Conservation (phyloP, 2,888 invertebrate genomes). For the Heterodera filipjevi region DNA sequence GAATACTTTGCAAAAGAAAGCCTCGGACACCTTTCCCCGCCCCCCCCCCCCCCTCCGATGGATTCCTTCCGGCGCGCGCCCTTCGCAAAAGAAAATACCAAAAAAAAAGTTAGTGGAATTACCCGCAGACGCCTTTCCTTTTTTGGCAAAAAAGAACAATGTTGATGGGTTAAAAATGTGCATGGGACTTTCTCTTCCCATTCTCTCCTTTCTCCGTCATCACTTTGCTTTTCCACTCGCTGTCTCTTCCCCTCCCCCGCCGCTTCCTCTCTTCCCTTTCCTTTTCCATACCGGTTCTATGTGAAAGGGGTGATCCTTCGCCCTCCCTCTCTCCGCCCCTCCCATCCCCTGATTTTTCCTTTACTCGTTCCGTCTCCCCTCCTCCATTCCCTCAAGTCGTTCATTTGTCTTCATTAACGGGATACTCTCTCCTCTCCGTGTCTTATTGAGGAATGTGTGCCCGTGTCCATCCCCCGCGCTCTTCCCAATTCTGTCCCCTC, state of each 20-base stretch:
- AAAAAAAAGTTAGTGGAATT: neutral
- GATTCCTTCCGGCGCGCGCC: neutral
- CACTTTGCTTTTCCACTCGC: no score
- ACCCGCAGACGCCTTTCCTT: neutral
- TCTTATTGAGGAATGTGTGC: neutral
- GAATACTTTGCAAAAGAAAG: neutral
- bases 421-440: neutral
- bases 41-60: neutral
- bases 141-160: neutral
- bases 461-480: neutral
- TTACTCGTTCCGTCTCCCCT: neutral
- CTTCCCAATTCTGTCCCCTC: neutral
- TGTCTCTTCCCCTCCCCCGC: no score
- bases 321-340: neutral
- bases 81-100: neutral
- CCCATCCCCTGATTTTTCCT: neutral
- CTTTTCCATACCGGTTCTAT: neutral
- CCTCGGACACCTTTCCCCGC: neutral
- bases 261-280: neutral
- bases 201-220: neutral
- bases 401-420: slow-evolving; percentile 5
- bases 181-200: neutral
- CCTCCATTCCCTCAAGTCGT: neutral
- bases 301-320: no score
- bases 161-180: neutral